These are phyloP conservation scores for Diarsia dahlii DNA, from an alignment of 2,888 invertebrate genomes.

Conservation along the genomic window DNA sequence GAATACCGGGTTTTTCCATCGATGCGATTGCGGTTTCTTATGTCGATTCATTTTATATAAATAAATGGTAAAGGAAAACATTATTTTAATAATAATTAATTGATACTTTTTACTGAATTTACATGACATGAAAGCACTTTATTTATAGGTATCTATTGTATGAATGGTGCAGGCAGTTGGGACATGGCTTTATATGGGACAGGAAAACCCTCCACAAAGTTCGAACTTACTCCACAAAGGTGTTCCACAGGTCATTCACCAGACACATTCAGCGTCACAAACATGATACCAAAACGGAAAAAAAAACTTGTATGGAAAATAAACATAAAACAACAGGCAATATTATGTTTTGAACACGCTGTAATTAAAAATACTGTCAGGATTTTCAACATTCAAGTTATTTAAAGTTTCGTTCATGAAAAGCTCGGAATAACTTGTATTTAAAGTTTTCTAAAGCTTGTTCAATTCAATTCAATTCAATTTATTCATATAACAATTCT, in stretches of 20 bases:
- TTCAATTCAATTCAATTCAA: too few species aligned
- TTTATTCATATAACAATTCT: too few species aligned
- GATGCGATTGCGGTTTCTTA: conserved; percentile 6
- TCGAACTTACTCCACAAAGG: not conserved
- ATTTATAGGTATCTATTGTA: not conserved
- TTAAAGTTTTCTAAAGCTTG: conserved; percentile 31
- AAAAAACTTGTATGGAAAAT: conserved; percentile 33
- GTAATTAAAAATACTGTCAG: conserved; percentile 21
- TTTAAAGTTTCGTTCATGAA: conserved; percentile 4
- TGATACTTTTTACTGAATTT: not conserved
- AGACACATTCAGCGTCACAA: conserved; percentile 15
- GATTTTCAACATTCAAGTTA: conserved; percentile 5
- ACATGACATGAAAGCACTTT: not conserved
- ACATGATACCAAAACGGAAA: conserved; percentile 32
- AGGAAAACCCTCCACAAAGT: conserved; percentile 5
- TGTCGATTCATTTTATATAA: not conserved
- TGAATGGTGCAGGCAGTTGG: not conserved
- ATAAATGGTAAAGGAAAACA: not conserved
- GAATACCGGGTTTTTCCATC: not conserved
- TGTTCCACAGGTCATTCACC: conserved; percentile 30
- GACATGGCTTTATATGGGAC: not conserved
- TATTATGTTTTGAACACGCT: not conserved
- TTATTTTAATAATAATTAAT: not conserved
- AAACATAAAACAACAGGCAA: conserved; percentile 4
- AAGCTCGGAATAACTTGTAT: conserved; percentile 25